These are phyloP conservation scores for Karalla daura DNA, from an alignment of 2,797 vertebrate genomes.

Conservation along the genomic window DNA sequence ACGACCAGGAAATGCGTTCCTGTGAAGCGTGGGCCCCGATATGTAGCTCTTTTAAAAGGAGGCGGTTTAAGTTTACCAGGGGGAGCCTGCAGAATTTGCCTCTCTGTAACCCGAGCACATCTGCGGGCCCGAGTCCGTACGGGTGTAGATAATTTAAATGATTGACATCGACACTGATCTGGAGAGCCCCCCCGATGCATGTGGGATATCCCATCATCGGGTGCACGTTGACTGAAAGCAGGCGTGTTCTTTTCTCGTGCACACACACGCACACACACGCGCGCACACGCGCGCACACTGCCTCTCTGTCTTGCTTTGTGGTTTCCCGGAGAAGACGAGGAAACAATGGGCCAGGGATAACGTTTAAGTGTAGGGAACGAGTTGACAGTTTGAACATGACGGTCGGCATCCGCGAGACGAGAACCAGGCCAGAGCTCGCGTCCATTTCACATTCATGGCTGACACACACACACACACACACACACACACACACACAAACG, in stretches of 20 bases:
- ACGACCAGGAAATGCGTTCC: slow-evolving; percentile 46
- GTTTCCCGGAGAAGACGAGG: neutral
- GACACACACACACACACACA: slow-evolving; percentile 23
- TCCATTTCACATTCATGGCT: slow-evolving; percentile 31
- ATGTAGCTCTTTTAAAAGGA: slow-evolving; percentile 26
- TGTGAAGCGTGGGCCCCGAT: slow-evolving; percentile 31
- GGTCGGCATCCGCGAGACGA: slow-evolving; percentile 58
- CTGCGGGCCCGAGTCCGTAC: slow-evolving; percentile 10
- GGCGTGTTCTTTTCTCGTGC: neutral
- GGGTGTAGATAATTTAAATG: slow-evolving; percentile 31
- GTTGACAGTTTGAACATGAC: slow-evolving; percentile 39
- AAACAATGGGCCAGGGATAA: slow-evolving; percentile 15
- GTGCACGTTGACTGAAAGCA: slow-evolving; percentile 14
- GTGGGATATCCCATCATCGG: slow-evolving; percentile 25
- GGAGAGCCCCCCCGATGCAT: slow-evolving; percentile 5
- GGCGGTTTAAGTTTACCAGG: slow-evolving; percentile 52
- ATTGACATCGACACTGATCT: slow-evolving; percentile 36
- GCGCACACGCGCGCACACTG: neutral
- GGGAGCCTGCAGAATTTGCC: slow-evolving; percentile 26
- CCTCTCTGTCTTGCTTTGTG: neutral
- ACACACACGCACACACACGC: neutral
- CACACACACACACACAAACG: slow-evolving; percentile 15
- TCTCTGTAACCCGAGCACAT: slow-evolving; percentile 54
- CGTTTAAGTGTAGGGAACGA: slow-evolving; percentile 27
- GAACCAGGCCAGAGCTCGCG: slow-evolving; percentile 26